Conservation (phyloP, 2,113 vertebrate genomes). For the Rhea americana region DNA sequence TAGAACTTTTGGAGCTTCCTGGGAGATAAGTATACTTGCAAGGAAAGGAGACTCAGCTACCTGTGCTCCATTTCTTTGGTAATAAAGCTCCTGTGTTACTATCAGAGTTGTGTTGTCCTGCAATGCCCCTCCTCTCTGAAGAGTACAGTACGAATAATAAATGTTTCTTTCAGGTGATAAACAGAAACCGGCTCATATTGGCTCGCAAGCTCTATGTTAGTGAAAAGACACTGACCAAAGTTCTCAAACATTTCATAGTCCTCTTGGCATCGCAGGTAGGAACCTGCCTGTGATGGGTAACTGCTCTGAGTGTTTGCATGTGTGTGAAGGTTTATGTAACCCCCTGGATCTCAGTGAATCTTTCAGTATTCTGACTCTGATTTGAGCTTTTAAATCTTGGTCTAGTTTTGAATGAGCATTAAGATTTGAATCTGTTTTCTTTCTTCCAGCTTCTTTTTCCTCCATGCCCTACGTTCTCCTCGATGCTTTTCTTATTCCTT, state of each 20-base stretch:
- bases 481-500: not conserved
- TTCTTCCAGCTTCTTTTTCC: not conserved
- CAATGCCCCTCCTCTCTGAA: not conserved
- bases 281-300: not conserved
- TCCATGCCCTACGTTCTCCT: not conserved
- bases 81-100: not conserved
- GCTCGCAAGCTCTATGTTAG: slow-evolving; percentile 76
- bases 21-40: not conserved
- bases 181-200: slow-evolving; percentile 79
- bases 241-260: slow-evolving; percentile 77
- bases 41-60: not conserved
- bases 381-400: not conserved
- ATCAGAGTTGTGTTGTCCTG: not conserved
- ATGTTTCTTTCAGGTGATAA: slow-evolving; percentile 79
- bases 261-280: slow-evolving; percentile 77
- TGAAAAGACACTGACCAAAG: slow-evolving; percentile 80
- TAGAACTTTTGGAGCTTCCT: not conserved
- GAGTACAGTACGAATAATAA: not conserved
- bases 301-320: not conserved
- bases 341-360: not conserved
- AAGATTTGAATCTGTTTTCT: not conserved
- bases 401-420: not conserved
- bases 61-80: not conserved
- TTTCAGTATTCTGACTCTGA: not conserved
- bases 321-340: not conserved